phyloP scores from a whole-genome alignment of 2,888 invertebrate species.

The Scaptomyza cyrtandrae region DNA sequence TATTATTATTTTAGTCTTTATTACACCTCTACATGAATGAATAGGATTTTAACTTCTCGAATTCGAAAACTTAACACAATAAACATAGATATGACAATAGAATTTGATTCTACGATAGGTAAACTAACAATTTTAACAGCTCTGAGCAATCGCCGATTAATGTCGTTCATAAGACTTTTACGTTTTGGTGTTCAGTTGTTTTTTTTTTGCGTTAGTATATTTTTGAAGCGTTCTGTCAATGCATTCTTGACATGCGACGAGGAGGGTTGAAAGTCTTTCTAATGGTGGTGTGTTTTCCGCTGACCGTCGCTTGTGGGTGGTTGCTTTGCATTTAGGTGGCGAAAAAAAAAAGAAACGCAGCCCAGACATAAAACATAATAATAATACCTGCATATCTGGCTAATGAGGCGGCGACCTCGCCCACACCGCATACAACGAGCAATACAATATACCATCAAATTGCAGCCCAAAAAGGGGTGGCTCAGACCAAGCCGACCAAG shows the following conservation, averaged over 20 bases:
- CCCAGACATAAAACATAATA: conserved; percentile 18
- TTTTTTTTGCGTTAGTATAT: conserved; percentile 10
- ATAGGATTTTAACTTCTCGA: too few relatives aligned
- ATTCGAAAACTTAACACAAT: too few relatives aligned
- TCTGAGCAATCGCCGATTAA: not conserved
- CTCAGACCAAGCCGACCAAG: conserved; percentile 1
- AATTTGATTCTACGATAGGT: too few relatives aligned
- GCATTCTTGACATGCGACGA: conserved; percentile 47
- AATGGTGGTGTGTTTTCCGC: conserved; percentile 44
- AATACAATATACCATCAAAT: conserved; percentile 32
- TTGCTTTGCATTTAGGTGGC: conserved; percentile 23
- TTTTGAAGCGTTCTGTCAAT: conserved; percentile 24
- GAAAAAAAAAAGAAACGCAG: conserved; percentile 3
- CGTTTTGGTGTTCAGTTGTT: not conserved
- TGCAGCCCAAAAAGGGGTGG: conserved; percentile 35
- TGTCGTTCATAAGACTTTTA: not conserved
- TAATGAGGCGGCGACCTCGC: conserved; percentile 72
- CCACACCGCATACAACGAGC: conserved; percentile 17
- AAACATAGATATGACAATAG: too few relatives aligned
- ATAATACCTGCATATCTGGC: conserved; percentile 54
- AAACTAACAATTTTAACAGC: too few relatives aligned
- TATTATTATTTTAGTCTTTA: too few relatives aligned
- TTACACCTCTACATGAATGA: too few relatives aligned
- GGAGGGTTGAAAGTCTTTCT: conserved; percentile 50
- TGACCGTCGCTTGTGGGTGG: conserved; percentile 58